Base-by-base conservation (phyloP, 2,888 invertebrate genomes). In the Himalopsyche anomala region DNA sequence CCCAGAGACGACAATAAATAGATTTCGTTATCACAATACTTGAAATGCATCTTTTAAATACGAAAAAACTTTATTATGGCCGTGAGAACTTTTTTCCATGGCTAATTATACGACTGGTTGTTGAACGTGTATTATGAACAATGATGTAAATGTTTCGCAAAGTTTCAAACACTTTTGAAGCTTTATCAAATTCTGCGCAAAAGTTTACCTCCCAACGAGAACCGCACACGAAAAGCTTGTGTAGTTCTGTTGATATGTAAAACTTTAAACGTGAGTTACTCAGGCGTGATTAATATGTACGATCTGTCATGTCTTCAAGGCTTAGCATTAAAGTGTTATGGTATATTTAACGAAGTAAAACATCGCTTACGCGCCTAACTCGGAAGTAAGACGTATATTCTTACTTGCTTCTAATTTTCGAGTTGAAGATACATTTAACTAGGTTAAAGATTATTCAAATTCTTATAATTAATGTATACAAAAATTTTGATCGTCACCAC, bases 191-290 rank as follows among this genome's bases (percentile, higher is more conserved):
- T 62, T 19, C 19, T 19, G 19, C 28, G 62, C 19, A 19, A 62
- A 62, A 62, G 19, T 62, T 62, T 62, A 62, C 62, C 62, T 19
- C 28, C 19, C 8, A 19, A 62, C 19, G 62, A 62, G 28, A 28
- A 62, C 62, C 62, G 62, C 62, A 62, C 28, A 62, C 28, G 62
- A 62, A 62, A n/a, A 62, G 19, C 62, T 62, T 62, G 62, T 62
- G 62, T 62, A 62, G 19, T 62, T 62, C 62, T 62, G 19, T 62
- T 62, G 19, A 62, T 62, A 62, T 19, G 62, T n/a, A 62, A n/a
- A 62, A 62, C 62, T 62, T 62, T 62, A 28, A 62, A 15, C 62
- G 62, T 62, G 28, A 28, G 28, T 62, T 62, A 11, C 62, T 28
- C 28, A 28, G n/a, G 19, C 62, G 62, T 62, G 9, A 62, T 62